Evolutionary conservation across 1,140 invertebrate species (phyloP).

Genomic region (Formica exsecta): DNA sequence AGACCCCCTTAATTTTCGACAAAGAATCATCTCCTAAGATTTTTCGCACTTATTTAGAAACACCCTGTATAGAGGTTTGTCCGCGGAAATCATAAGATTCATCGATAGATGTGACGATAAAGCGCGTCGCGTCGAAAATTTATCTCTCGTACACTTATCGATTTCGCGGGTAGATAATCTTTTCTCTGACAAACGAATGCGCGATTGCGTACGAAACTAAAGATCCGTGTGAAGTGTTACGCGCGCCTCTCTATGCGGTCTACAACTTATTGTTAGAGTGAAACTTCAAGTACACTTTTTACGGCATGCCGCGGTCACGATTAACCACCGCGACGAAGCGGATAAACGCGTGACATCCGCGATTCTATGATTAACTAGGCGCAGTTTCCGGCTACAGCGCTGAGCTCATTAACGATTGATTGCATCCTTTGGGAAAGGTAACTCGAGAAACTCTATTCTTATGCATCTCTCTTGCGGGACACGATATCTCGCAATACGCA

Average conservation of each 20-base stretch:
- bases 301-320: slow-evolving; percentile 29
- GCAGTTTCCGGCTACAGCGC: slow-evolving; percentile 52
- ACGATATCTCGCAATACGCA: slow-evolving; percentile 37
- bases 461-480: background rate
- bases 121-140: background rate
- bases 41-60: no score
- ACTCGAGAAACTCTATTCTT: slow-evolving; percentile 46
- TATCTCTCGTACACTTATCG: background rate
- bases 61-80: background rate
- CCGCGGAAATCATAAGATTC: slow-evolving; percentile 18
- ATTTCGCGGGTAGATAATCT: background rate
- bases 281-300: slow-evolving; percentile 49
- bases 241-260: background rate
- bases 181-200: background rate
- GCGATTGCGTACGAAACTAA: background rate
- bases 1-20: no score
- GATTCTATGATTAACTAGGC: slow-evolving; percentile 60
- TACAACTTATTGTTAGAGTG: slow-evolving; percentile 10
- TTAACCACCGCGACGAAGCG: slow-evolving; percentile 57
- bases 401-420: slow-evolving; percentile 58
- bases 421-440: slow-evolving; percentile 56
- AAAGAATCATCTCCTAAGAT: no score
- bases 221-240: slow-evolving; percentile 41
- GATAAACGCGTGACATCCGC: slow-evolving; percentile 62
- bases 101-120: background rate